Percentiles rank a stretch among this genome's conserved stretches.
These are phyloP conservation scores for Andrena trimmerana DNA, from an alignment of 2,888 invertebrate species.

Conservation along the genomic window DNA sequence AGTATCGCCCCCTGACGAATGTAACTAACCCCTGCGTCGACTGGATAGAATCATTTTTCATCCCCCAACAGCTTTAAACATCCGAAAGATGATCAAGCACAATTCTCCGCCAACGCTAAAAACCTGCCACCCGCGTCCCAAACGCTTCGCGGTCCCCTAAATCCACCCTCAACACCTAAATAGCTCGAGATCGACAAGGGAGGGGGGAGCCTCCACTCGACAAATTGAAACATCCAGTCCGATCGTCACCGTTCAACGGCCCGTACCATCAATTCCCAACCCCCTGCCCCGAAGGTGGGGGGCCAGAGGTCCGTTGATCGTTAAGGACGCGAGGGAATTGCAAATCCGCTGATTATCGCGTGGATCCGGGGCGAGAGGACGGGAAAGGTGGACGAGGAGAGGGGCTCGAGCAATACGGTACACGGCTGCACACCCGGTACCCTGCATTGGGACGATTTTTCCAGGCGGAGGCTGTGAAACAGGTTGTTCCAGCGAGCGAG, in stretches of 20 bases:
- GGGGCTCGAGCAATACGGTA: conserved; percentile 39
- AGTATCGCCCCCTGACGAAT: background rate
- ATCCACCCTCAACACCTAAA: too few species aligned
- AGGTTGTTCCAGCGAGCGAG: conserved; percentile 70
- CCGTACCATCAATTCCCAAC: conserved; percentile 21
- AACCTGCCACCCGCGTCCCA: too few species aligned
- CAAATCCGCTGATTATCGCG: conserved; percentile 48
- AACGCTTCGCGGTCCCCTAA: too few species aligned
- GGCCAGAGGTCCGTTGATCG: conserved; percentile 15
- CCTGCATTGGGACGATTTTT: conserved; percentile 67
- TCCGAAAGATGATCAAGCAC: too few species aligned
- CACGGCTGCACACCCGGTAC: conserved; percentile 51
- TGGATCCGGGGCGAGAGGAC: conserved; percentile 21
- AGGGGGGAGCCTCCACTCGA: background rate
- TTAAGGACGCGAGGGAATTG: conserved; percentile 40
- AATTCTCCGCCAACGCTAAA: too few species aligned
- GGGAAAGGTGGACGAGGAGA: background rate
- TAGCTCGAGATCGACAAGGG: too few species aligned
- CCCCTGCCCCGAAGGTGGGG: background rate
- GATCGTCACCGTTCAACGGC: conserved; percentile 28
- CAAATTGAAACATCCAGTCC: conserved; percentile 9
- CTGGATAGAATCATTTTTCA: background rate
- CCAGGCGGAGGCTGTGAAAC: conserved; percentile 69
- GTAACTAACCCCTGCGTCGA: background rate
- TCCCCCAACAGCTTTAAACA: background rate